Conservation (phyloP, 1,140 invertebrate genomes). For the Trissolcus basalis region DNA sequence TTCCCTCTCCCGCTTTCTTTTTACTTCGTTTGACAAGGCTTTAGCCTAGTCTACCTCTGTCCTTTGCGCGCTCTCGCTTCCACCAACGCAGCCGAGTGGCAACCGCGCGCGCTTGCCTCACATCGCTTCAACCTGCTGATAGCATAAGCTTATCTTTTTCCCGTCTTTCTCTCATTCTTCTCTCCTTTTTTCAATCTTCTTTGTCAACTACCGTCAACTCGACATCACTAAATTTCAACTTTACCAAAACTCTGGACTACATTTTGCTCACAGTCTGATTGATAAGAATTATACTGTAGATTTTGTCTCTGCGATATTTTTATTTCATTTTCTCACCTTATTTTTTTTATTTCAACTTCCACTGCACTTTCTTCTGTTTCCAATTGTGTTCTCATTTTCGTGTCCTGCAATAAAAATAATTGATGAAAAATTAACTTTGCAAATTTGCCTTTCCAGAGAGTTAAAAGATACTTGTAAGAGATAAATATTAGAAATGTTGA, state of each 20-base stretch:
- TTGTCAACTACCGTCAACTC: slow-evolving; percentile 40
- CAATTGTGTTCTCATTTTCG: too few species aligned
- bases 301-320: neutral
- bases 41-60: slow-evolving; percentile 56
- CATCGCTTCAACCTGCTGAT: slow-evolving; percentile 63
- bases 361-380: too few species aligned
- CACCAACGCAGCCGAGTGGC: slow-evolving; percentile 14
- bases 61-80: slow-evolving; percentile 38
- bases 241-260: slow-evolving; percentile 33
- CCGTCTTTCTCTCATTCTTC: neutral
- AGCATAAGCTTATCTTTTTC: slow-evolving; percentile 53
- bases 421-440: slow-evolving; percentile 9
- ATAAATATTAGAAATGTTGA: too few species aligned
- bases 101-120: slow-evolving; percentile 33
- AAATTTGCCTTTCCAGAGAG: too few species aligned
- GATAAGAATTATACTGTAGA: neutral
- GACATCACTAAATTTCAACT: slow-evolving; percentile 44
- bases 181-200: slow-evolving; percentile 32
- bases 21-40: slow-evolving; percentile 56
- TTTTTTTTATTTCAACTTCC: slow-evolving; percentile 1
- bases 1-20: slow-evolving; percentile 55
- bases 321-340: neutral
- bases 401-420: too few species aligned
- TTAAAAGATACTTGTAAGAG: too few species aligned
- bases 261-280: slow-evolving; percentile 2